phyloP scores from a whole-genome alignment of 1,140 invertebrate genomes.

The Zaprionus lachaisei region DNA sequence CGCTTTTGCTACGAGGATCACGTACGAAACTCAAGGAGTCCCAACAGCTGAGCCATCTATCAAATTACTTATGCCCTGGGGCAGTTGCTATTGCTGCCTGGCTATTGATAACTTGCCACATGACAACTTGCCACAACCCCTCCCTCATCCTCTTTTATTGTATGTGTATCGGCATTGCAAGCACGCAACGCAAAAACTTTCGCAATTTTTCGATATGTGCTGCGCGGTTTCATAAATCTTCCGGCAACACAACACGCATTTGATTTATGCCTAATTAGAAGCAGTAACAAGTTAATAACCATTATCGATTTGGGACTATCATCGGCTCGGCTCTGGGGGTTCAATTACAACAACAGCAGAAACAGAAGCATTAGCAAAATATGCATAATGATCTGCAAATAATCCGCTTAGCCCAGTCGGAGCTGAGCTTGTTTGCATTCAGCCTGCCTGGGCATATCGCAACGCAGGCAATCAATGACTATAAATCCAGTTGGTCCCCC shows the following conservation, averaged over 20 bases:
- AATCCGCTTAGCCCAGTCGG: slow-evolving; percentile 37
- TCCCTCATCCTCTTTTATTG: not conserved
- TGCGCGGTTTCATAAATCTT: slow-evolving; percentile 22
- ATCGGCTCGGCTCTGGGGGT: not conserved
- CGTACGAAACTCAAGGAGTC: slow-evolving; percentile 18
- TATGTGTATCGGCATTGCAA: not conserved
- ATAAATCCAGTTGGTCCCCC: slow-evolving; percentile 9
- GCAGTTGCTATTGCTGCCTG: not conserved
- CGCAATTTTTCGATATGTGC: slow-evolving; percentile 10
- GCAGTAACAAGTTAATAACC: slow-evolving; percentile 53
- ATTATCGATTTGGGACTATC: slow-evolving; percentile 23
- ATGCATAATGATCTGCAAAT: slow-evolving; percentile 49
- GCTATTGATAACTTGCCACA: slow-evolving; percentile 27
- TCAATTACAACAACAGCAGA: not conserved
- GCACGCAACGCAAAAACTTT: slow-evolving; percentile 26
- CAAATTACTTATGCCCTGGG: not conserved
- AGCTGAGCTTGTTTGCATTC: slow-evolving; percentile 8
- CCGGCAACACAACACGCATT: slow-evolving; percentile 14
- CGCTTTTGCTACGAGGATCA: slow-evolving; percentile 16
- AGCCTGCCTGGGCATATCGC: slow-evolving; percentile 2
- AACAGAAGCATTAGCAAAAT: slow-evolving; percentile 20
- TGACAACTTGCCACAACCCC: not conserved
- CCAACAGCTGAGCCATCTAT: slow-evolving; percentile 10
- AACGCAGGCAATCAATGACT: slow-evolving; percentile 37
- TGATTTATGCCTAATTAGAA: slow-evolving; percentile 56